Percentiles rank a stretch among this genome's conserved stretches.
These are phyloP conservation scores for Orius insidiosus DNA, from an alignment of 1,140 invertebrate species.

Conservation along the genomic window DNA sequence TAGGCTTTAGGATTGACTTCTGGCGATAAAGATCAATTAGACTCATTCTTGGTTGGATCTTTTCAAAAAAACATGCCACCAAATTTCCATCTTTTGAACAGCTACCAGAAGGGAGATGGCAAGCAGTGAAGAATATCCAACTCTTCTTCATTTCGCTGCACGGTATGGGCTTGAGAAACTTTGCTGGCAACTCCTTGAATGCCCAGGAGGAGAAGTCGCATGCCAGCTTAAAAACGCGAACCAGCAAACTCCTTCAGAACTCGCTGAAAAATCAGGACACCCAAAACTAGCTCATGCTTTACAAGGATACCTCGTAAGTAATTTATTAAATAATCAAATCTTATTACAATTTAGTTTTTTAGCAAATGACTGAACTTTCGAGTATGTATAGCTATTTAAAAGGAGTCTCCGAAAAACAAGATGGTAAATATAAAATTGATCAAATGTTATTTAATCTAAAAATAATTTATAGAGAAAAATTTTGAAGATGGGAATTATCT, in stretches of 20 bases:
- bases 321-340: not conserved
- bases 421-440: slow-evolving; percentile 9
- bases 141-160: slow-evolving; percentile 71
- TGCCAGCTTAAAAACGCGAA: slow-evolving; percentile 58
- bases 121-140: slow-evolving; percentile 70
- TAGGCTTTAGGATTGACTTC: slow-evolving; percentile 62
- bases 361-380: slow-evolving; percentile 60
- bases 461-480: slow-evolving; percentile 13
- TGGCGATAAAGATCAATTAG: slow-evolving; percentile 54
- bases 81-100: slow-evolving; percentile 52
- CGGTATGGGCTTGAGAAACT: slow-evolving; percentile 67
- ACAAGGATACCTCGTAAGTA: slow-evolving; percentile 50
- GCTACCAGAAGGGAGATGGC: not conserved
- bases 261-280: slow-evolving; percentile 56
- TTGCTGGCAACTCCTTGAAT: slow-evolving; percentile 63
- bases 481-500: slow-evolving; percentile 32
- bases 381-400: slow-evolving; percentile 70
- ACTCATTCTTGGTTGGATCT: slow-evolving; percentile 58
- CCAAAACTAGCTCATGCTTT: slow-evolving; percentile 49
- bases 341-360: slow-evolving; percentile 8
- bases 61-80: slow-evolving; percentile 67
- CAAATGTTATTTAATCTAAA: not conserved
- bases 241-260: slow-evolving; percentile 60
- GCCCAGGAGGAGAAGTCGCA: slow-evolving; percentile 60
- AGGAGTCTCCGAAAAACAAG: slow-evolving; percentile 41